These are phyloP conservation scores for Ephialtes manifestator DNA, from an alignment of 2,888 invertebrate species.

Conservation along the genomic window DNA sequence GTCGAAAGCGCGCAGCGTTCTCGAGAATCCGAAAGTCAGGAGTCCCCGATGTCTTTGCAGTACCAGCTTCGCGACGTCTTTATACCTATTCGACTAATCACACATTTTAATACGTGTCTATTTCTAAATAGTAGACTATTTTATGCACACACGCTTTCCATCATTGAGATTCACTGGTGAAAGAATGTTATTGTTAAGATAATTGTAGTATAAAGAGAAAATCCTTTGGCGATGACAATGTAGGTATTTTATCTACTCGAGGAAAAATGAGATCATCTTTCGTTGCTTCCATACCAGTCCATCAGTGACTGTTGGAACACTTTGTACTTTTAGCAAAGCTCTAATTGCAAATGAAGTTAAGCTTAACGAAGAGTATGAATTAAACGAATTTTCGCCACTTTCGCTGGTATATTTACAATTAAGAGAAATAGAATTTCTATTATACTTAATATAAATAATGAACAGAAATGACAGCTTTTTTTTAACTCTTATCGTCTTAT, in stretches of 20 bases:
- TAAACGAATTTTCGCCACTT: too few relatives aligned
- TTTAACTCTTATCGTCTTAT: too few relatives aligned
- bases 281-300: neutral
- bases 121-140: conserved; percentile 1
- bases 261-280: neutral
- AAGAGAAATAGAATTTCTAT: too few relatives aligned
- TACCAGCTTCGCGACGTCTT: conserved; percentile 16
- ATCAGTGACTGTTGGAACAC: neutral
- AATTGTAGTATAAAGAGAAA: conserved; percentile 53
- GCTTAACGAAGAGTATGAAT: too few relatives aligned
- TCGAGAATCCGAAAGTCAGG: conserved; percentile 66
- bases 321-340: too few relatives aligned
- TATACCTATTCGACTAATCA: conserved; percentile 1
- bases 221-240: neutral
- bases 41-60: conserved; percentile 5
- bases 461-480: too few relatives aligned
- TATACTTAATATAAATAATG: too few relatives aligned
- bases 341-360: too few relatives aligned
- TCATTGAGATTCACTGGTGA: conserved; percentile 27
- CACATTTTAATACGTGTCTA: neutral
- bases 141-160: conserved; percentile 5
- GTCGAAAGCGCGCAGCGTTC: conserved; percentile 44
- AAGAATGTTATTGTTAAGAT: conserved; percentile 53
- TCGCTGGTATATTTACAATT: too few relatives aligned
- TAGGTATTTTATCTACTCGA: neutral